Conservation (phyloP, 2,797 vertebrate species). For the Falco berigora region DNA sequence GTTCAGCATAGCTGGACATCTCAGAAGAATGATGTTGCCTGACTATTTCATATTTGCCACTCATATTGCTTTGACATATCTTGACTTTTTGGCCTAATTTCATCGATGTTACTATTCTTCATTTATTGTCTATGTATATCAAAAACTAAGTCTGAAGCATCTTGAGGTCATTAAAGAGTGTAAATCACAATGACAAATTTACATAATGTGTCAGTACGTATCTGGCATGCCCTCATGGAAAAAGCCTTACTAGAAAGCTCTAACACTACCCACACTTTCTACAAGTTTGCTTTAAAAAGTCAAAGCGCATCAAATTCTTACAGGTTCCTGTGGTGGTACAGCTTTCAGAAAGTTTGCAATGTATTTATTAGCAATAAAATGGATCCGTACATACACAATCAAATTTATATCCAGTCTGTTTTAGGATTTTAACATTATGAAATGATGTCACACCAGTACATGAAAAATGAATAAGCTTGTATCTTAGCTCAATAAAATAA, state of each 20-base stretch:
- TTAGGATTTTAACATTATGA: background rate
- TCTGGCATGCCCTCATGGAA: background rate
- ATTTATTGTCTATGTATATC: background rate
- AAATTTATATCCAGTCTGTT: background rate
- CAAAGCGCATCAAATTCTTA: background rate
- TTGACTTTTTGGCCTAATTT: constrained; percentile 51
- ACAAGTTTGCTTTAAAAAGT: background rate
- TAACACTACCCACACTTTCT: background rate
- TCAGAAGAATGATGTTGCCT: background rate
- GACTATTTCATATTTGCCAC: constrained; percentile 7
- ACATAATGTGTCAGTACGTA: background rate
- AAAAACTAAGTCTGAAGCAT: constrained; percentile 11
- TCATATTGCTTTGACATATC: constrained; percentile 8
- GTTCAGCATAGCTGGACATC: background rate
- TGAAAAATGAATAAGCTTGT: background rate
- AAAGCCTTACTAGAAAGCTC: background rate
- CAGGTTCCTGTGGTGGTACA: background rate
- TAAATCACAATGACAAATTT: constrained; percentile 36
- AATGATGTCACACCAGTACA: background rate
- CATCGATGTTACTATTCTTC: background rate
- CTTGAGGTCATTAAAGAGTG: constrained; percentile 35
- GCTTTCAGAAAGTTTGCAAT: background rate
- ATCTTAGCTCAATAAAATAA: background rate
- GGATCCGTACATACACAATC: rapidly evolving
- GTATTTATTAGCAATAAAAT: background rate